A percentile compares a stretch with the other conserved stretches of the same genome.
Conservation (phyloP, 1,140 invertebrate genomes). For the Ruditapes philippinarum region DNA sequence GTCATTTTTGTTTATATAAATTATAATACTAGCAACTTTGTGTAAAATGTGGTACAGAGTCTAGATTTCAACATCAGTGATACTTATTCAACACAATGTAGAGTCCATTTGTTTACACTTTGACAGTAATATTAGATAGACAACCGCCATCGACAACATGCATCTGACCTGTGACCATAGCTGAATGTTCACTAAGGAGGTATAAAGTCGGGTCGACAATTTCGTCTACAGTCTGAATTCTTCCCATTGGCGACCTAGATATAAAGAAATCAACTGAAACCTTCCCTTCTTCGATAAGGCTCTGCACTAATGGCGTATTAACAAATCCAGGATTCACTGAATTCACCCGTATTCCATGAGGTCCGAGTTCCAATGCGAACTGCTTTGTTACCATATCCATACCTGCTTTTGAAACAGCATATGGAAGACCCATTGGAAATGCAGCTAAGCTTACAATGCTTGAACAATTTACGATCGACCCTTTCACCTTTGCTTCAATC, state of each 20-base stretch:
- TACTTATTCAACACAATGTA: too few species aligned
- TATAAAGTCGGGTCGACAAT: conserved; percentile 92
- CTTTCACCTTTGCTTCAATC: too few species aligned
- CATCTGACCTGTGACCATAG: too few species aligned
- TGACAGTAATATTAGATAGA: conserved; percentile 89
- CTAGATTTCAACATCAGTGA: too few species aligned
- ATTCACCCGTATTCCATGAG: conserved; percentile 94
- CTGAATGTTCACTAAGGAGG: conserved; percentile 92
- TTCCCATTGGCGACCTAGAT: conserved; percentile 83
- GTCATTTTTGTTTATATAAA: neutral
- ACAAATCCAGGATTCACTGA: conserved; percentile 94
- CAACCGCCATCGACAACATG: conserved; percentile 96
- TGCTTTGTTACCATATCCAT: too few species aligned
- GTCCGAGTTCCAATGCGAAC: too few species aligned
- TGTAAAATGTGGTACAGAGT: neutral
- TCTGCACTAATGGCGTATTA: conserved; percentile 89
- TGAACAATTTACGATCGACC: too few species aligned
- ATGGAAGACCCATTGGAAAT: conserved; percentile 92
- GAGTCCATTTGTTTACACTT: too few species aligned
- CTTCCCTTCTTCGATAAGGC: neutral
- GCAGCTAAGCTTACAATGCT: conserved; percentile 91
- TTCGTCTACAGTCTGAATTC: conserved; percentile 92
- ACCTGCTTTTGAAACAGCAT: too few species aligned
- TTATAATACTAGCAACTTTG: neutral
- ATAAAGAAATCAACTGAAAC: conserved; percentile 86